phyloP scores from a whole-genome alignment of 2,113 vertebrate species.

The Barnardius zonarius region DNA sequence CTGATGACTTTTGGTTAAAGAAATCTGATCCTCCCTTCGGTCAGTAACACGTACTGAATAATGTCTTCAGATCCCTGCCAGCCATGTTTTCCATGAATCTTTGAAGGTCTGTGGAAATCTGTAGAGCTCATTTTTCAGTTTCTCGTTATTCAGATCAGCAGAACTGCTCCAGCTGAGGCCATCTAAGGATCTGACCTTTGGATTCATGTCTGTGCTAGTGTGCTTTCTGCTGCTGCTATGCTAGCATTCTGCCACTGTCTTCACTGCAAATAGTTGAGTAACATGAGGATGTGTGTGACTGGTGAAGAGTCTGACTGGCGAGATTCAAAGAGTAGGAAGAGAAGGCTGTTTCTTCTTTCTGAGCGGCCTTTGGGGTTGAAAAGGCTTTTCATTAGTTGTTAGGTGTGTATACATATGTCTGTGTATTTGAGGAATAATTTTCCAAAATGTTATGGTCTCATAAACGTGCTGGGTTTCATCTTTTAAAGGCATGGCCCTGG shows the following conservation, averaged over 20 bases:
- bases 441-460: conserved; percentile 25
- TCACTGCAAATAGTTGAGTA: neutral
- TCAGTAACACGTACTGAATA: conserved; percentile 35
- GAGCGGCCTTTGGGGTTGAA: neutral
- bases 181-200: conserved; percentile 56
- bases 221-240: neutral
- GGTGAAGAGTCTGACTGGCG: neutral
- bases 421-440: conserved; percentile 45
- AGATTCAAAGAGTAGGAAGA: neutral
- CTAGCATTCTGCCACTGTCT: neutral
- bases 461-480: conserved; percentile 19
- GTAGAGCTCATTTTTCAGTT: neutral
- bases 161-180: neutral
- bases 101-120: conserved; percentile 49
- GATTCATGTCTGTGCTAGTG: neutral
- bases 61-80: conserved; percentile 32
- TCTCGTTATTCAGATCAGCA: conserved; percentile 20
- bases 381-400: conserved; percentile 29
- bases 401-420: neutral
- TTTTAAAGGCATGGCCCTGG: conserved; percentile 18
- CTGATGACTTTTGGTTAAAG: conserved; percentile 25
- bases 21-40: conserved; percentile 52
- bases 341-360: conserved; percentile 12
- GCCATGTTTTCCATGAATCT: conserved; percentile 46
- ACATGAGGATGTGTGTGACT: neutral